Evolutionary conservation across 2,797 vertebrate species (phyloP), one percentile per base, ranked within the genome.

Genomic region (Eleutherodactylus coqui): DNA sequence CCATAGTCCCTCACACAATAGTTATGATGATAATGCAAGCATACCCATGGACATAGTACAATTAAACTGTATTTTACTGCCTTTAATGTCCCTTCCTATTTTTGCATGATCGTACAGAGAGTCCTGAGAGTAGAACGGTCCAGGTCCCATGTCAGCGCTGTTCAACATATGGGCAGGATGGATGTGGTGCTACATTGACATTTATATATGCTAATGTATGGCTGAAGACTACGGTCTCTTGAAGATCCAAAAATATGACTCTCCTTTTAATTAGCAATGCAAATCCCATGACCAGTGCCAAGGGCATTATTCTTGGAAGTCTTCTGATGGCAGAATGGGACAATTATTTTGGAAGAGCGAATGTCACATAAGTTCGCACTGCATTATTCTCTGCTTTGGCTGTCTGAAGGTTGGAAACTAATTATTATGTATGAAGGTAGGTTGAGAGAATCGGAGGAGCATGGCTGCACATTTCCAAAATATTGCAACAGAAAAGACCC

Each of bases 191-290:
- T 60, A 58, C 36, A 79, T 60, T 62, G 64, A 79, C 34, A 85
- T 73, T 64, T 79, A 85, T 69, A 19, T 79, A 79, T 79, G 76
- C 76, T 79, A 85, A 79, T 79, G 79, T 85, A 79, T 85, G 84
- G 51, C 76, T n/a, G 29, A 80, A 34, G 19, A 49, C 5, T 51
- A 62, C 79, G 47, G 36, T 58, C 27, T 73, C 62, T 49, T 79
- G 38, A 53, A 72, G 64, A 70, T 85, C 47, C 64, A 85, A 69
- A 79, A 85, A 85, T 72, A 79, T 38, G 29, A 38, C 24, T 79
- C 27, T 27, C 34, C 72, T 79, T 70, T 27, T 43, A 79, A 77
- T 85, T 85, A 85, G 60, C 53, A 70, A 79, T 85, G 51, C 76
- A 85, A 72, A 85, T 72, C 6, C 21, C 67, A 72, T 36, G 38